Conservation (phyloP, 2,888 invertebrate species). For the Dichetophora obliterata region DNA sequence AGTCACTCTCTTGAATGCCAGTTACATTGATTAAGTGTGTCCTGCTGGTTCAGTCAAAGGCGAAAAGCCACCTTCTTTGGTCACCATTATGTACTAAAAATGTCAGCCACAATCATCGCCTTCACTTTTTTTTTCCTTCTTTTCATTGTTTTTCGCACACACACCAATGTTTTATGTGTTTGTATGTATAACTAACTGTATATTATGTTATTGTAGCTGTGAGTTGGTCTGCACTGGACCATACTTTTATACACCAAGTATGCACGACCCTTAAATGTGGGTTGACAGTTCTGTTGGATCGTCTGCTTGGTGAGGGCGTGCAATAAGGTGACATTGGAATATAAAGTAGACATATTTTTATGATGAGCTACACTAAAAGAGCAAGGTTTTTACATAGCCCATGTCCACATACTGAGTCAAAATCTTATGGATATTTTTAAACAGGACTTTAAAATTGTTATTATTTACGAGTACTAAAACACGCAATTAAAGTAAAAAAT, state of each 20-base stretch:
- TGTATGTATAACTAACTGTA: background rate
- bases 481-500: too few species aligned
- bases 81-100: conserved; percentile 16
- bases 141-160: background rate
- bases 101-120: conserved; percentile 22
- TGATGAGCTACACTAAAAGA: background rate
- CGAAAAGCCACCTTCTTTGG: conserved; percentile 23
- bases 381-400: background rate
- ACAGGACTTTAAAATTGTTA: too few species aligned
- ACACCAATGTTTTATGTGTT: background rate
- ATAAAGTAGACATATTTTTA: background rate
- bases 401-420: background rate
- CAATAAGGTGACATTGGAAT: background rate
- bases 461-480: too few species aligned
- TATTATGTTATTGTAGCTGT: background rate
- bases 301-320: background rate
- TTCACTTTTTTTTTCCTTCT: background rate
- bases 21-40: background rate
- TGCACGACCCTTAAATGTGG: conserved; percentile 23
- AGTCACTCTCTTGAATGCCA: background rate
- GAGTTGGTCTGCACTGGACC: background rate
- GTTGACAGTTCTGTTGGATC: background rate
- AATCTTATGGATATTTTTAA: background rate
- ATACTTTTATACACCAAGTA: background rate
- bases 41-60: conserved; percentile 18